Percentiles rank a stretch among this genome's conserved stretches.
These are phyloP conservation scores for Phalacrocorax brasilianus DNA, from an alignment of 2,113 vertebrate genomes.

Conservation along the genomic window DNA sequence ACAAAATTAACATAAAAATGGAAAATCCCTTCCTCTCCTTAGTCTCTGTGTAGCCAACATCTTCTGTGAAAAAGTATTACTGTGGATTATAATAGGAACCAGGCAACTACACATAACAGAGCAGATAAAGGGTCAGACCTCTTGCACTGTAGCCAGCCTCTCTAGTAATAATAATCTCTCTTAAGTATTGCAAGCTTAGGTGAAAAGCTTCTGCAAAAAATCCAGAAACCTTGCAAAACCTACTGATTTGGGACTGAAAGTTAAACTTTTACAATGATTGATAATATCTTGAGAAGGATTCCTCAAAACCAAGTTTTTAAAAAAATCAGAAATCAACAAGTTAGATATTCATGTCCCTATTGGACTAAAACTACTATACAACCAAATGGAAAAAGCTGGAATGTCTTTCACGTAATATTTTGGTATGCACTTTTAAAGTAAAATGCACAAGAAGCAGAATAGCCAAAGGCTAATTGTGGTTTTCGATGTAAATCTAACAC, in stretches of 20 bases:
- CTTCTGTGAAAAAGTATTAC: background rate
- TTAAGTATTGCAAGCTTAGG: background rate
- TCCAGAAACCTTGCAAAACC: background rate
- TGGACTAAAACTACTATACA: background rate
- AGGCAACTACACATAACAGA: background rate
- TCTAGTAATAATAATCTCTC: background rate
- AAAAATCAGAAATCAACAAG: background rate
- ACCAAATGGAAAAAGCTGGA: background rate
- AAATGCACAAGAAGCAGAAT: background rate
- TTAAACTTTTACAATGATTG: fast-evolving
- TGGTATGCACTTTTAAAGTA: background rate
- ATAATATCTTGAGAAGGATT: background rate
- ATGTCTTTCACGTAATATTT: background rate
- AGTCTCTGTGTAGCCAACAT: background rate
- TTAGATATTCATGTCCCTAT: background rate
- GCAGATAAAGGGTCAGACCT: background rate
- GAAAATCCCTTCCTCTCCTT: background rate
- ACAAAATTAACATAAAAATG: background rate
- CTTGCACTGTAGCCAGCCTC: background rate
- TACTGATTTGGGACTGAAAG: background rate
- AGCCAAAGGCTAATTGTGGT: background rate
- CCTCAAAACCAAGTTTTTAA: background rate
- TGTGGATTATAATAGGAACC: background rate
- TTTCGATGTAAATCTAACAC: background rate
- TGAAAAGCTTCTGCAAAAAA: background rate